Conservation (phyloP, 1,140 invertebrate species). For the Papilio dardanus region DNA sequence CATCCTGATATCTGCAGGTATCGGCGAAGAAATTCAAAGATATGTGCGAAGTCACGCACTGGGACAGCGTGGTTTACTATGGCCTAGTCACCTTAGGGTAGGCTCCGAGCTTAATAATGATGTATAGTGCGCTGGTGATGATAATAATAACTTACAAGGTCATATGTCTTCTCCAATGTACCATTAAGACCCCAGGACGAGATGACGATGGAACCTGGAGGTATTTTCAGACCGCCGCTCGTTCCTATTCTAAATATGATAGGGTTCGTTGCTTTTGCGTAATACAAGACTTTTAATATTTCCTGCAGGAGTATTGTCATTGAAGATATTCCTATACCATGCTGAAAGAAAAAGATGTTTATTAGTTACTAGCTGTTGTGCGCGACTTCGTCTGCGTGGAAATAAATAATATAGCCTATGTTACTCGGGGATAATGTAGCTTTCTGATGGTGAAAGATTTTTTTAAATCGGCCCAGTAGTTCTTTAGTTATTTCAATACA, state of each 20-base stretch:
- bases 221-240: constrained; percentile 89
- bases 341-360: constrained; percentile 82
- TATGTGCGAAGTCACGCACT: no score
- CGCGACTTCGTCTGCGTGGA: neutral
- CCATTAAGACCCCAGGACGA: constrained; percentile 88
- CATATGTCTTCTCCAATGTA: constrained; percentile 85
- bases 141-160: constrained; percentile 85
- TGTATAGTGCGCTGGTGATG: neutral
- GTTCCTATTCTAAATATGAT: constrained; percentile 92
- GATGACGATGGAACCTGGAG: constrained; percentile 89
- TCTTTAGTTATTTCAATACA: no score
- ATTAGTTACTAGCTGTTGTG: neutral
- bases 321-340: constrained; percentile 93
- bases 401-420: no score
- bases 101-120: no score
- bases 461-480: no score
- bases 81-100: no score
- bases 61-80: no score
- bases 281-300: constrained; percentile 90
- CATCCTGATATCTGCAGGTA: no score
- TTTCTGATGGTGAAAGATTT: no score
- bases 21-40: no score
- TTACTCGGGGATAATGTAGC: no score
- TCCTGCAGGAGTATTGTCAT: constrained; percentile 91
- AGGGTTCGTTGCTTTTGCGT: constrained; percentile 88